Base-by-base conservation (phyloP, 2,797 vertebrate genomes). In the Anniella stebbinsi region DNA sequence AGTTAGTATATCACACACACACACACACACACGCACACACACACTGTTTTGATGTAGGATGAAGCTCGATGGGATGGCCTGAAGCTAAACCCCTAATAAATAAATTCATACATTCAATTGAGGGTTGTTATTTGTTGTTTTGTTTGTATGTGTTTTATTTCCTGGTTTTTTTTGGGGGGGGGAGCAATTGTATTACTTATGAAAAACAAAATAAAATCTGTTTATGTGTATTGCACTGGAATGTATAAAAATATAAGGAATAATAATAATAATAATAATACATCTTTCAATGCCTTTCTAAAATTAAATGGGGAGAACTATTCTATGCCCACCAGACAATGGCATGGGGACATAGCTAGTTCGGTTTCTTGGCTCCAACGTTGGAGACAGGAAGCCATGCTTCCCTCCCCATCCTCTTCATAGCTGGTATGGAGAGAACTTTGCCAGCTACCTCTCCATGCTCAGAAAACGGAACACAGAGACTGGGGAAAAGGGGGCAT, bases 81-180 rank as follows among this genome's bases (percentile, higher is more conserved):
- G 69, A 75, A 88, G 87, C 78, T 30, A 70, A 54, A 70, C 78
- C 41, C 48, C 36, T 81, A 88, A 88, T 88, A 88, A 81, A 81
- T 88, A 88, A 41, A 88, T 88, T 63, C 60, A 88, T 88, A 75
- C 80, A 82, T 81, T 83, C 87, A 81, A 38, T 81, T 72, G 69
- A 75, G 48, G 23, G 3, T 15, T 6, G 57, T 86, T 12, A 60
- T 84, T 23, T 48, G 70, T 21, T 51, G 69, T 57, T 33, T 21
- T 54, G 48, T 75, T 60, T 38, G 1, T 63, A 17, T 75, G 23
- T 75, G 70, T 23, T 48, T n/a, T 70, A 21, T 51, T 70, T 75
- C 23, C 36, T 60, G n/a, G 60, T 38, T 57, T 45, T 45, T 45
- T 45, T 45, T 45, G 3, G 2, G 70, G 70, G 13, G 25, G 41